A percentile compares a stretch with the other conserved stretches of the same genome.
Evolutionary conservation across 2,797 vertebrate genomes (phyloP).

Genomic region (Siniperca obscura): DNA sequence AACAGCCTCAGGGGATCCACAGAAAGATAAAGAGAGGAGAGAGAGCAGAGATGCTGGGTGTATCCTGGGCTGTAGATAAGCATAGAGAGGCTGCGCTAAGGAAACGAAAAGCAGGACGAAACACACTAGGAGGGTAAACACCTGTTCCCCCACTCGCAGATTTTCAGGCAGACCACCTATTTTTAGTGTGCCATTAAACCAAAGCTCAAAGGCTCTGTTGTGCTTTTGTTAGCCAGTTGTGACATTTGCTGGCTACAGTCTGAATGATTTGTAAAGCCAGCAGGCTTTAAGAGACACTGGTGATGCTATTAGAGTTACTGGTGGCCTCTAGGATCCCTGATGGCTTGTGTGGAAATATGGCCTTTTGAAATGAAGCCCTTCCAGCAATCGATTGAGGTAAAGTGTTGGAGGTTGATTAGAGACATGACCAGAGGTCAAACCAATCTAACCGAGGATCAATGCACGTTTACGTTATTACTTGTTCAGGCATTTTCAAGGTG

Average conservation of each 20-base stretch:
- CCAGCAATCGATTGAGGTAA: constrained; percentile 38
- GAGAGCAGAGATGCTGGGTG: constrained; percentile 44
- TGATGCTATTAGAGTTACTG: constrained; percentile 12
- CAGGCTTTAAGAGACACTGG: constrained; percentile 10
- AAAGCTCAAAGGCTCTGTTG: constrained; percentile 39
- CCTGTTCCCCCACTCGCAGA: constrained; percentile 40
- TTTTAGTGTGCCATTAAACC: constrained; percentile 46
- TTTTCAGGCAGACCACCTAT: constrained; percentile 40
- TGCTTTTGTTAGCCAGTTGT: constrained; percentile 16
- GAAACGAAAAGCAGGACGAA: constrained; percentile 60
- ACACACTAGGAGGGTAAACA: constrained; percentile 63
- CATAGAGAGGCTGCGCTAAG: not conserved
- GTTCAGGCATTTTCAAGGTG: constrained; percentile 27
- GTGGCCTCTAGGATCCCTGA: constrained; percentile 18
- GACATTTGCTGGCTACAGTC: constrained; percentile 6
- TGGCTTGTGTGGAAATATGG: constrained; percentile 27
- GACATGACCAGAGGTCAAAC: constrained; percentile 56
- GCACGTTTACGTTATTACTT: not conserved
- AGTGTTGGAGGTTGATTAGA: constrained; percentile 60
- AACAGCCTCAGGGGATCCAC: constrained; percentile 61
- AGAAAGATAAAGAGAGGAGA: constrained; percentile 47
- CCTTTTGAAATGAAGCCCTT: constrained; percentile 47
- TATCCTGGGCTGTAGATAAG: constrained; percentile 55
- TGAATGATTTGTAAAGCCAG: constrained; percentile 11
- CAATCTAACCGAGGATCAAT: constrained; percentile 40